Base-by-base conservation (phyloP, 2,888 invertebrate genomes). In the Nesidiocoris tenuis region DNA sequence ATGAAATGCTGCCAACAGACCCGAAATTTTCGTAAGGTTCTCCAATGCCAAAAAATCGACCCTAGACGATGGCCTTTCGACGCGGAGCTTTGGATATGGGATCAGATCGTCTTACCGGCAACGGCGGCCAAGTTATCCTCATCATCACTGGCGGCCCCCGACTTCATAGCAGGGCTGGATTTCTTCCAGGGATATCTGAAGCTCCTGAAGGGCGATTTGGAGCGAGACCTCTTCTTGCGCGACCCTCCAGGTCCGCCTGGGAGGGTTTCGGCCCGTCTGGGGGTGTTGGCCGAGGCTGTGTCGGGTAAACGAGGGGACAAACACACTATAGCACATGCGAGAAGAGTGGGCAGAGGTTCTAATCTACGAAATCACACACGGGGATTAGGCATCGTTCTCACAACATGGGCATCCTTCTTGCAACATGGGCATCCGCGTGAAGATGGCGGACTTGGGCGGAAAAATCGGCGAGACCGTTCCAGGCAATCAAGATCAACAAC, bases 191-290 rank as follows among this genome's bases (percentile, higher is more conserved):
- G 72, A 21, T 72, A 61, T 80, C 94, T 89, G 89, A 94, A 94
- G 86, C 93, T 94, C 84, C 94, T 88, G 90, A 95, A 95, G 79
- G 95, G 95, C 82, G 95, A 95, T 87, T 95, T 95, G 87, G 95
- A 95, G 82, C 95, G 90, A 82, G 95, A 93, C 81, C 94, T 90
- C 89, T 92, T 92, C 82, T 83, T 81, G 24, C 80, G 79, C 18
- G 61, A 54, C 19, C 67, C 67, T 9, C 68, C 57, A 21, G 74
- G 77, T 70, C 75, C 68, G 22, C 55, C 25, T 22, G 65, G 65
- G 23, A 74, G 74, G 57, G 74, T 74, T 39, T 64, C 74, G 2
- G 74, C 64, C 56, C 74, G 21, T 22, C 74, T 66, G 65, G 74
- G 74, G 2, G 74, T 65, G 54, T 64, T 56, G 56, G 56, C 56